phyloP scores from a whole-genome alignment of 2,113 vertebrate genomes.

The Chloropsis cyanopogon region DNA sequence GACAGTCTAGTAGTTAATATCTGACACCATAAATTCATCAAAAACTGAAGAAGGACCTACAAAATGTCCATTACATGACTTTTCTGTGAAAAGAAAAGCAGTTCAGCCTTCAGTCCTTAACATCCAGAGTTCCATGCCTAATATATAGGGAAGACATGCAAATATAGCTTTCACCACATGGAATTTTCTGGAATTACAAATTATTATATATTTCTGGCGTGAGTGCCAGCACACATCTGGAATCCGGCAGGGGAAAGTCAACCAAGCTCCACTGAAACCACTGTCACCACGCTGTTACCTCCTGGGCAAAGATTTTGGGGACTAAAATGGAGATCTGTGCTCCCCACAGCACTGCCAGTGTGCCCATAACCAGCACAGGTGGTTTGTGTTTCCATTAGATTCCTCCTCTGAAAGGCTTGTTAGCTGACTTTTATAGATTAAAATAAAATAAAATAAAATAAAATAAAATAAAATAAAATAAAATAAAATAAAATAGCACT shows the following conservation, averaged over 20 bases:
- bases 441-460: background rate
- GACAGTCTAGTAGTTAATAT: background rate
- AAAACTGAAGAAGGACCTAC: background rate
- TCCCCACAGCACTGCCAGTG: background rate
- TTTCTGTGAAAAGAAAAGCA: background rate
- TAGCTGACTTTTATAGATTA: background rate
- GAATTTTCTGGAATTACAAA: background rate
- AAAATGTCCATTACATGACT: background rate
- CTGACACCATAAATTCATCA: background rate
- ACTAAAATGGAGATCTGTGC: background rate
- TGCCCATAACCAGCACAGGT: background rate
- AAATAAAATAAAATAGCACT: background rate
- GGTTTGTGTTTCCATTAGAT: background rate
- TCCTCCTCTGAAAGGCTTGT: background rate
- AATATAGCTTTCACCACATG: background rate
- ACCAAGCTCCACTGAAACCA: background rate
- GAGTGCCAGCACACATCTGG: fast-evolving
- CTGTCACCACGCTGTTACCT: background rate
- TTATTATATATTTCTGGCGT: background rate
- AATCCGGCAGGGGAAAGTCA: background rate
- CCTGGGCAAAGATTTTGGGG: background rate
- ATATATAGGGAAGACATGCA: background rate
- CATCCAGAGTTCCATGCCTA: background rate
- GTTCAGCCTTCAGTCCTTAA: background rate
- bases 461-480: background rate